Percentiles rank a stretch among this genome's conserved stretches.
Evolutionary conservation across 2,113 vertebrate genomes (phyloP).

Genomic region (Pluvianellus socialis): DNA sequence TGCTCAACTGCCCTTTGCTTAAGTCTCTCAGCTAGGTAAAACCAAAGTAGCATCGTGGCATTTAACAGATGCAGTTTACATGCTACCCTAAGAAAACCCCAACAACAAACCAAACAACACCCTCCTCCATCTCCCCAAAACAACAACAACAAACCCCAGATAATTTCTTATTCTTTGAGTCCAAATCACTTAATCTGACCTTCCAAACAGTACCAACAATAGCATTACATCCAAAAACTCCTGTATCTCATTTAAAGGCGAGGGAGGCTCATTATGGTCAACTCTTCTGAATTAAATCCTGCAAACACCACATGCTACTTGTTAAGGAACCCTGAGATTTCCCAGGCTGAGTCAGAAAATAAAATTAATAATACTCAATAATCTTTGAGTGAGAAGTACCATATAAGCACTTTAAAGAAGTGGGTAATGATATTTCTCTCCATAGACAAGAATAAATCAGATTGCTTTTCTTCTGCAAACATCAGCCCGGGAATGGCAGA

Average conservation of each 20-base stretch:
- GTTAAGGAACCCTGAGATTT: not conserved
- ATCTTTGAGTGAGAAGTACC: not conserved
- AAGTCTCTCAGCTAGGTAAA: not conserved
- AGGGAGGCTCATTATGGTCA: not conserved
- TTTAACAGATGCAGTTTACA: not conserved
- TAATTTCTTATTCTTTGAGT: not conserved
- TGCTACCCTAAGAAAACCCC: not conserved
- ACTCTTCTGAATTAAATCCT: not conserved
- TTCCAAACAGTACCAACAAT: not conserved
- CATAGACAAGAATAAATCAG: not conserved
- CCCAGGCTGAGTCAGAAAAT: not conserved
- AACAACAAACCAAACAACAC: not conserved
- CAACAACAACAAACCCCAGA: rapidly evolving
- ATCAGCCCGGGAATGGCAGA: not conserved
- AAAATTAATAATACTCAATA: not conserved
- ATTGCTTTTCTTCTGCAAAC: not conserved
- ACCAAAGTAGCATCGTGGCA: not conserved
- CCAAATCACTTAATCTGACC: not conserved
- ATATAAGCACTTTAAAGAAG: not conserved
- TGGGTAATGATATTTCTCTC: not conserved
- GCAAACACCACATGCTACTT: not conserved
- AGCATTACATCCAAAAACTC: not conserved
- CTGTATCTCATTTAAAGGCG: not conserved
- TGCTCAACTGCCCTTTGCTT: not conserved
- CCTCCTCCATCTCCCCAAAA: not conserved